A percentile compares a stretch with the other conserved stretches of the same genome.
Conservation (phyloP, 2,113 vertebrate genomes). For the Plectropomus leopardus region DNA sequence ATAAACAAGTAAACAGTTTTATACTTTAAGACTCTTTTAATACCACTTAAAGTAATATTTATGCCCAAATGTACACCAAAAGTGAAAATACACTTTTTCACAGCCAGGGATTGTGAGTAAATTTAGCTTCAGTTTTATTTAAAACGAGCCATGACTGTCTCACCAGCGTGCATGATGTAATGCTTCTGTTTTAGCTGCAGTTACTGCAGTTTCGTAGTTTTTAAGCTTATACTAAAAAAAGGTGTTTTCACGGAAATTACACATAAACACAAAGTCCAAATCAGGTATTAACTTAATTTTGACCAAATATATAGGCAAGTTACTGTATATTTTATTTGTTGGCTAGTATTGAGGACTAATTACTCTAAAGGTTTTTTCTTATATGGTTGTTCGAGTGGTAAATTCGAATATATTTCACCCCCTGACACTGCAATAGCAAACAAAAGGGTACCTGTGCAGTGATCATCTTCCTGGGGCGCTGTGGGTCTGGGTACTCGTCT, state of each 20-base stretch:
- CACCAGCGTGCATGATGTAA: background rate
- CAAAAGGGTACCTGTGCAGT: constrained; percentile 90
- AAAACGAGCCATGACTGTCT: background rate
- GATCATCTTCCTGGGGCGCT: constrained; percentile 94
- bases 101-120: background rate
- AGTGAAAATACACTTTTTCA: background rate
- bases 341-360: background rate
- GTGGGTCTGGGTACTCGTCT: constrained; percentile 95
- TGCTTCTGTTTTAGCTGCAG: background rate
- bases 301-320: background rate
- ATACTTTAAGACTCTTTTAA: too few species aligned
- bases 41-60: too few species aligned
- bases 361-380: too few species aligned
- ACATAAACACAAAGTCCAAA: too few species aligned
- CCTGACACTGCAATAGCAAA: background rate
- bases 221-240: too few species aligned
- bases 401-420: too few species aligned
- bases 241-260: too few species aligned
- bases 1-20: too few species aligned
- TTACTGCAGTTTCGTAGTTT: background rate
- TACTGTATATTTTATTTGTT: background rate
- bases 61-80: too few species aligned
- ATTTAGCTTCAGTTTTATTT: constrained; percentile 10
- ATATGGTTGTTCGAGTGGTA: background rate
- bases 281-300: too few species aligned